These are phyloP conservation scores for Sesamia inferens DNA, from an alignment of 2,888 invertebrate genomes.

Conservation along the genomic window DNA sequence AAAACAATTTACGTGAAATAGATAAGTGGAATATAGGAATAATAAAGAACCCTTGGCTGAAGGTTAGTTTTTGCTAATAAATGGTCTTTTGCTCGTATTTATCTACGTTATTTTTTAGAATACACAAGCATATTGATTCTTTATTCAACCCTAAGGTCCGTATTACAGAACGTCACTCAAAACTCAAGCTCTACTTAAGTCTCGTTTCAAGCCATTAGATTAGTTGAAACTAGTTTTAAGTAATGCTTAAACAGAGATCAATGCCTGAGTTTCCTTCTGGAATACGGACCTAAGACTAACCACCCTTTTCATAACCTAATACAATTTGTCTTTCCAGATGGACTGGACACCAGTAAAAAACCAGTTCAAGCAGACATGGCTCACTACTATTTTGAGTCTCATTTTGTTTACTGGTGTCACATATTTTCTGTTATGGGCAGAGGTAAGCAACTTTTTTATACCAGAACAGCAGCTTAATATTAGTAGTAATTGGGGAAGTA, in stretches of 20 bases:
- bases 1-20: not conserved
- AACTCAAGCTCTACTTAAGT: too few relatives aligned
- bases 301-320: not conserved
- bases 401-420: conserved; percentile 92
- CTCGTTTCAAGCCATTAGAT: too few relatives aligned
- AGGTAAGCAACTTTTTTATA: conserved; percentile 87
- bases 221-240: too few relatives aligned
- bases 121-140: not conserved
- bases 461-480: not conserved
- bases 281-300: not conserved
- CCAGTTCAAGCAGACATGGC: conserved; percentile 93
- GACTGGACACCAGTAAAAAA: conserved; percentile 81
- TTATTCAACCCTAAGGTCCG: not conserved
- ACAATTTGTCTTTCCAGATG: conserved; percentile 71
- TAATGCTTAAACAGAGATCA: too few relatives aligned
- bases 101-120: not conserved
- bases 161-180: too few relatives aligned
- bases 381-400: conserved; percentile 92
- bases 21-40: conserved; percentile 1
- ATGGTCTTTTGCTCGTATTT: not conserved
- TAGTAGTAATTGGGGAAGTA: not conserved
- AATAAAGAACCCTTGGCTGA: not conserved
- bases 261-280: too few relatives aligned
- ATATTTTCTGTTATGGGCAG: conserved; percentile 95
- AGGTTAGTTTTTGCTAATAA: conserved; percentile 22